Percentiles rank a stretch among this genome's conserved stretches.
Conservation (phyloP, 2,888 invertebrate species). For the Amitus sp. region DNA sequence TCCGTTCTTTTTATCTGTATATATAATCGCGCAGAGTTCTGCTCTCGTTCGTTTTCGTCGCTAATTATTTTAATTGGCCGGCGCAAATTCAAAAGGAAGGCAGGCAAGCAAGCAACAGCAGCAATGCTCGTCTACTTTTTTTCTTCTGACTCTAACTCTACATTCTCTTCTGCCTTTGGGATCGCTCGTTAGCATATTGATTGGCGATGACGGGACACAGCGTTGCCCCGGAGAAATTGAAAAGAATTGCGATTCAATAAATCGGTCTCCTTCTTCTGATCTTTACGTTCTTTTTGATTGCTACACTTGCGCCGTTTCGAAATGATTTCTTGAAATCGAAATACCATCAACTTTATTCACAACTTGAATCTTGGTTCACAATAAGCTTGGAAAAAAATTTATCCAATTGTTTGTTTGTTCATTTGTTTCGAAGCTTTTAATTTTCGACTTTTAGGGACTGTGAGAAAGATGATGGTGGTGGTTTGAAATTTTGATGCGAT, state of each 20-base stretch:
- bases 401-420: background rate
- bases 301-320: background rate
- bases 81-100: constrained; percentile 62
- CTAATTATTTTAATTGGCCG: constrained; percentile 67
- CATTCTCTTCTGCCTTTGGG: constrained; percentile 42
- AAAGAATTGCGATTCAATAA: constrained; percentile 55
- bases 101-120: no score
- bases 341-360: background rate
- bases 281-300: background rate
- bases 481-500: background rate
- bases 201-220: constrained; percentile 62
- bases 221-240: constrained; percentile 50
- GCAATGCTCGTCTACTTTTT: constrained; percentile 36
- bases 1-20: constrained; percentile 50
- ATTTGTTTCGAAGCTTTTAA: background rate
- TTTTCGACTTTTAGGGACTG: background rate
- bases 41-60: constrained; percentile 63
- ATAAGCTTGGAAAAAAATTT: background rate
- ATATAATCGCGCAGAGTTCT: constrained; percentile 55
- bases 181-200: constrained; percentile 64
- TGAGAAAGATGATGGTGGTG: background rate
- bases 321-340: background rate
- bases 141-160: constrained; percentile 14
- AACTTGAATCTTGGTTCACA: background rate
- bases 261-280: constrained; percentile 14